phyloP scores from a whole-genome alignment of 1,140 invertebrate genomes.

The Lycorma delicatula region DNA sequence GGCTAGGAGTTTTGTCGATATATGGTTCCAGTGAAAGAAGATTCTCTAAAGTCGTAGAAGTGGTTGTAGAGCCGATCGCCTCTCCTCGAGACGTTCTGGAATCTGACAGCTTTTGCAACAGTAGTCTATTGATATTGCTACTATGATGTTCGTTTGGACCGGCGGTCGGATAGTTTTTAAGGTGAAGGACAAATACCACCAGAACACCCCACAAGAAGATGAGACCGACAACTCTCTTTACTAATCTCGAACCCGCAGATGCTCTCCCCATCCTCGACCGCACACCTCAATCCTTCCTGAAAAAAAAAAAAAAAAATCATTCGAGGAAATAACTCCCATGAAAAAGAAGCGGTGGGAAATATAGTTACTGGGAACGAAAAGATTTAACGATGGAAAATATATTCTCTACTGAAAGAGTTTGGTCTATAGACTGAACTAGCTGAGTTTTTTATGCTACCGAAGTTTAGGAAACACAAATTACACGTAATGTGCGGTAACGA shows the following conservation, averaged over 20 bases:
- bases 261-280: no score
- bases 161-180: slow-evolving; percentile 14
- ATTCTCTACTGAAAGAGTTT: no score
- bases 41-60: background rate
- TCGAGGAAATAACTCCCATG: no score
- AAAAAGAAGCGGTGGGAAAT: no score
- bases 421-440: no score
- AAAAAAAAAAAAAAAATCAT: no score
- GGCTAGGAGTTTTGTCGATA: slow-evolving; percentile 53
- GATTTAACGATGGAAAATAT: no score
- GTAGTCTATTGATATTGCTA: slow-evolving; percentile 6
- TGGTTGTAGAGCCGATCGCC: slow-evolving; percentile 11
- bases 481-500: no score
- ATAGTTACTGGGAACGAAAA: no score
- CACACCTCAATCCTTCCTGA: no score
- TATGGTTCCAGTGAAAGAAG: slow-evolving; percentile 42
- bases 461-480: no score
- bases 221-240: slow-evolving; percentile 22
- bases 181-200: slow-evolving; percentile 22
- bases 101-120: background rate
- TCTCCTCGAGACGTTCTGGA: background rate
- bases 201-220: slow-evolving; percentile 25
- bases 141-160: slow-evolving; percentile 3
- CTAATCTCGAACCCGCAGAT: slow-evolving; percentile 18
- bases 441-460: no score